These are phyloP conservation scores for Cacatua alba DNA, from an alignment of 2,113 vertebrate species.

Conservation along the genomic window DNA sequence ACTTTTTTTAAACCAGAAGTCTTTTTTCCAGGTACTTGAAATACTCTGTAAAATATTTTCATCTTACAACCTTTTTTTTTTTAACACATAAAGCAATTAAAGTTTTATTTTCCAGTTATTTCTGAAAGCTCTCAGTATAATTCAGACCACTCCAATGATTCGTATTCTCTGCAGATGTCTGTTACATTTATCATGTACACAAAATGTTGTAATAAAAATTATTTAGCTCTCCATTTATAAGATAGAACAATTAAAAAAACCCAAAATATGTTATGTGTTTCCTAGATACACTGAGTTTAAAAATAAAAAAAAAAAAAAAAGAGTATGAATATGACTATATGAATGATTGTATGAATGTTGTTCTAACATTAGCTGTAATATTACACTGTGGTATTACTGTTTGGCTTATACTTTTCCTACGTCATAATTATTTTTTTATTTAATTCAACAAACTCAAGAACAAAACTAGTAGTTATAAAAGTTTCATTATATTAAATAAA, in stretches of 20 bases:
- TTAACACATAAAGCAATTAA: not conserved
- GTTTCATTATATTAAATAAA: not conserved
- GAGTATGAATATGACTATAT: not conserved
- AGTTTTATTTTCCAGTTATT: not conserved
- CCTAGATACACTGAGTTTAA: not conserved
- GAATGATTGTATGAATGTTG: not conserved
- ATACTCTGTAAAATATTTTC: not conserved
- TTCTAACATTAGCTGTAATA: not conserved
- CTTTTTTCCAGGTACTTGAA: not conserved
- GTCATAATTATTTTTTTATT: not conserved
- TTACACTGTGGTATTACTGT: not conserved
- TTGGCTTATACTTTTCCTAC: not conserved
- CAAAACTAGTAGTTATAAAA: not conserved
- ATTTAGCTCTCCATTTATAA: not conserved
- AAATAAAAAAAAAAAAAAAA: not conserved
- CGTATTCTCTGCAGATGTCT: not conserved
- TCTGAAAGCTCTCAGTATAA: not conserved
- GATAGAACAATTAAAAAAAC: not conserved
- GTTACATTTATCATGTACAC: not conserved
- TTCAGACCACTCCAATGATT: not conserved
- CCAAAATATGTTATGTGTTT: not conserved
- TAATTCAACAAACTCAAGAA: not conserved
- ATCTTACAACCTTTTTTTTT: not conserved
- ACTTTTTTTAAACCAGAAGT: not conserved
- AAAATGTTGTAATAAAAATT: not conserved